These are phyloP conservation scores for Melanerpes formicivorus DNA, from an alignment of 2,113 vertebrate species.

Conservation along the genomic window DNA sequence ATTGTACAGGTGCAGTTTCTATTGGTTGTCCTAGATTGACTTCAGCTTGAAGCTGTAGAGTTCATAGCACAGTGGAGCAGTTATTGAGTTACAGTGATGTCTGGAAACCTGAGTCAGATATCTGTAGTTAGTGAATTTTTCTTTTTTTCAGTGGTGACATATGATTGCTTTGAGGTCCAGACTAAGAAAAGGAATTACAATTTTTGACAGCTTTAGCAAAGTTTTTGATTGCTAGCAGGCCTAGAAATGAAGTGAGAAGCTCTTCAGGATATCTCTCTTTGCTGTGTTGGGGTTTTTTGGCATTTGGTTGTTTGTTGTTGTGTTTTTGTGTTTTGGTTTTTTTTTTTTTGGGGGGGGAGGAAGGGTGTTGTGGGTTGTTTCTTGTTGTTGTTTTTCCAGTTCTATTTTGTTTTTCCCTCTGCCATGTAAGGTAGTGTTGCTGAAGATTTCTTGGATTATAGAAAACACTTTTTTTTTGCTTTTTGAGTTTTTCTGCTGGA, in stretches of 20 bases:
- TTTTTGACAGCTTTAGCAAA: conserved; percentile 10
- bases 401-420: not conserved
- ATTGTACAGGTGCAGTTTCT: conserved; percentile 78
- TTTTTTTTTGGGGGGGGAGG: too few relatives aligned
- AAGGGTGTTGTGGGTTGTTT: too few relatives aligned
- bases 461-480: not conserved
- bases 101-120: conserved; percentile 57
- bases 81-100: conserved; percentile 71
- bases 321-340: too few relatives aligned
- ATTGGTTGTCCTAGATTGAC: conserved; percentile 80
- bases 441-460: conserved; percentile 4
- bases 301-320: too few relatives aligned
- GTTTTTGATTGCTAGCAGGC: conserved; percentile 21
- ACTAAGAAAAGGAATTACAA: not conserved
- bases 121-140: conserved; percentile 39
- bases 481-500: conserved; percentile 9
- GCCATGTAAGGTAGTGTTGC: not conserved
- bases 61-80: conserved; percentile 72
- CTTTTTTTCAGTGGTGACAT: not conserved
- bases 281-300: not conserved
- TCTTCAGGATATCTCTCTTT: conserved; percentile 9
- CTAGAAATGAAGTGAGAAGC: conserved; percentile 30
- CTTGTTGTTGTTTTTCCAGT: too few relatives aligned
- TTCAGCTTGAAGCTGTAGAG: conserved; percentile 75
- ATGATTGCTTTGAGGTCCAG: conserved; percentile 22